Evolutionary conservation across 2,888 invertebrate species (phyloP).

Genomic region (Ctenicera cuprea): DNA sequence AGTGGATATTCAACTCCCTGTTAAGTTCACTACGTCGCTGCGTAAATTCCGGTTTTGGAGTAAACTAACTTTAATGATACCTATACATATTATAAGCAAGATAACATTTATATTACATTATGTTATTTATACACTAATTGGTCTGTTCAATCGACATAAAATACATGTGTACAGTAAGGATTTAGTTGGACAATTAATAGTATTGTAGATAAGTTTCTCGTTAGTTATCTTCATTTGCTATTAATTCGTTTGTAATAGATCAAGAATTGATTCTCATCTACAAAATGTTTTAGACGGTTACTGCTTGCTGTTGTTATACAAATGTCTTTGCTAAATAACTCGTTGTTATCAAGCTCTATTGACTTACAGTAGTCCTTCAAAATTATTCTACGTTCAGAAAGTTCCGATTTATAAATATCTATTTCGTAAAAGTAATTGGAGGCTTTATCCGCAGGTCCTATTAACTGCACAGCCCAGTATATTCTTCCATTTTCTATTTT

Average conservation of each 20-base stretch:
- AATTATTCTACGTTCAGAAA: constrained; percentile 51
- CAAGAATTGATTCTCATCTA: constrained; percentile 56
- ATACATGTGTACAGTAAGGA: constrained; percentile 58
- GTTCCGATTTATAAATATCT: constrained; percentile 57
- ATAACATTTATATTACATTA: no score
- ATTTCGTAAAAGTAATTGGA: constrained; percentile 59
- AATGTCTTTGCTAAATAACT: constrained; percentile 49
- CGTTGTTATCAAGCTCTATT: constrained; percentile 54
- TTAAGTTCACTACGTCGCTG: no score
- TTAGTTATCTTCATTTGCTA: no score
- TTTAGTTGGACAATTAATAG: no score
- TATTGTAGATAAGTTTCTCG: no score
- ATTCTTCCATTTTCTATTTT: constrained; percentile 55
- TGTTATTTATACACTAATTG: no score
- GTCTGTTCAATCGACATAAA: no score
- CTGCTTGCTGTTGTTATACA: constrained; percentile 54
- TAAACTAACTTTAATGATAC: no score
- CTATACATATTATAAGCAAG: no score
- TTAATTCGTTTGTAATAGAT: constrained; percentile 58
- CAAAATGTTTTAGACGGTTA: constrained; percentile 54
- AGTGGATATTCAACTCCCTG: no score
- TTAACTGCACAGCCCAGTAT: constrained; percentile 59
- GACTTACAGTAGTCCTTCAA: constrained; percentile 59
- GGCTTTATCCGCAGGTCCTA: constrained; percentile 56
- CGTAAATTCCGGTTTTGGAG: no score